Evolutionary conservation across 92 coral and sea anemone genomes (phyloP).

Genomic region (Galaxea fascicularis): DNA sequence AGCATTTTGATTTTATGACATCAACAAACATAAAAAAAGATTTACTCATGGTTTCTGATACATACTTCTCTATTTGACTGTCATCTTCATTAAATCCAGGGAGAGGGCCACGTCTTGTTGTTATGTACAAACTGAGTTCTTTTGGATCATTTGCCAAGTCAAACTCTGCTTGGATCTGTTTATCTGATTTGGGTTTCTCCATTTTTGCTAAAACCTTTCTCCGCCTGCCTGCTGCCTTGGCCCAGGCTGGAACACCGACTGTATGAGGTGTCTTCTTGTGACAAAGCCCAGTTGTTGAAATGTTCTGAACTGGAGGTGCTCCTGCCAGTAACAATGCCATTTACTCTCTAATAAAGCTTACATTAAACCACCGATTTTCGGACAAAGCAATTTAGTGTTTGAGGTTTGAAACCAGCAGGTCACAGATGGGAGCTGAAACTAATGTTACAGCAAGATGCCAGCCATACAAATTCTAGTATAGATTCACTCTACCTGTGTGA

Average conservation of each 20-base stretch:
- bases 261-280: conserved; percentile 90
- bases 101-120: conserved; percentile 72
- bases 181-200: conserved; percentile 84
- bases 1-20: no score
- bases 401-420: no score
- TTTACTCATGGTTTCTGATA: background rate
- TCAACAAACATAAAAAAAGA: no score
- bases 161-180: conserved; percentile 89
- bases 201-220: conserved; percentile 76
- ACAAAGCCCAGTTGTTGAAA: conserved; percentile 68
- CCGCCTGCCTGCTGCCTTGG: conserved; percentile 91
- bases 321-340: background rate
- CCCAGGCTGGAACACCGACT: conserved; percentile 98
- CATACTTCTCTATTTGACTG: conserved; percentile 51
- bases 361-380: no score
- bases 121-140: conserved; percentile 82
- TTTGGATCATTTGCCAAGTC: conserved; percentile 80
- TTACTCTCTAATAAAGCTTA: background rate
- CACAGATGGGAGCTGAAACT: no score
- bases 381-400: no score
- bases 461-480: no score
- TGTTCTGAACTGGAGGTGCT: background rate
- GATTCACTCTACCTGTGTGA: no score
- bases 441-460: no score
- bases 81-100: conserved; percentile 14